These are phyloP conservation scores for Meloidogyne chitwoodi DNA, from an alignment of 1,140 invertebrate species.

Conservation along the genomic window DNA sequence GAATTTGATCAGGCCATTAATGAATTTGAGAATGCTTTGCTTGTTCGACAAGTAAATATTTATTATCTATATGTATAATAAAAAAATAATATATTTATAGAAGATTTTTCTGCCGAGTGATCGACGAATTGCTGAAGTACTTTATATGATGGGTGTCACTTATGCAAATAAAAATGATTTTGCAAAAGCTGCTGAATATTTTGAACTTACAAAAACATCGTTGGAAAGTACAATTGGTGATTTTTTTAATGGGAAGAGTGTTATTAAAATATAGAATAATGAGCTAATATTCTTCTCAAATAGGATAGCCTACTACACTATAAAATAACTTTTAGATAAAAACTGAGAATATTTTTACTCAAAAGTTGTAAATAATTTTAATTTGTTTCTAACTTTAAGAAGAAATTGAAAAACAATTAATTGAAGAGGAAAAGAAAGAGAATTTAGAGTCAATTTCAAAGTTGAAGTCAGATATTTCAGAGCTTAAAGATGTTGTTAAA, in stretches of 20 bases:
- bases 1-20: slow-evolving; percentile 14
- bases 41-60: slow-evolving; percentile 13
- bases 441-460: not conserved
- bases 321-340: too few relatives aligned
- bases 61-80: not conserved
- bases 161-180: slow-evolving; percentile 21
- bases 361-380: too few relatives aligned
- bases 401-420: not conserved
- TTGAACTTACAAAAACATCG: slow-evolving; percentile 12
- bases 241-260: not conserved
- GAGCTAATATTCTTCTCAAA: too few relatives aligned
- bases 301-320: not conserved
- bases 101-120: slow-evolving; percentile 12
- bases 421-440: not conserved
- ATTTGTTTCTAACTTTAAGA: not conserved
- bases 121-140: slow-evolving; percentile 22
- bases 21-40: slow-evolving; percentile 21
- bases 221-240: slow-evolving; percentile 19
- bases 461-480: not conserved
- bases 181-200: slow-evolving; percentile 13
- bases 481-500: not conserved
- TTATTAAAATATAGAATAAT: too few relatives aligned
- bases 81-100: not conserved
- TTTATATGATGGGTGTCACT: slow-evolving; percentile 14
- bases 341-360: too few relatives aligned